These are phyloP conservation scores for Helogale parvula DNA, from an alignment of 2,113 vertebrate species.

Conservation along the genomic window DNA sequence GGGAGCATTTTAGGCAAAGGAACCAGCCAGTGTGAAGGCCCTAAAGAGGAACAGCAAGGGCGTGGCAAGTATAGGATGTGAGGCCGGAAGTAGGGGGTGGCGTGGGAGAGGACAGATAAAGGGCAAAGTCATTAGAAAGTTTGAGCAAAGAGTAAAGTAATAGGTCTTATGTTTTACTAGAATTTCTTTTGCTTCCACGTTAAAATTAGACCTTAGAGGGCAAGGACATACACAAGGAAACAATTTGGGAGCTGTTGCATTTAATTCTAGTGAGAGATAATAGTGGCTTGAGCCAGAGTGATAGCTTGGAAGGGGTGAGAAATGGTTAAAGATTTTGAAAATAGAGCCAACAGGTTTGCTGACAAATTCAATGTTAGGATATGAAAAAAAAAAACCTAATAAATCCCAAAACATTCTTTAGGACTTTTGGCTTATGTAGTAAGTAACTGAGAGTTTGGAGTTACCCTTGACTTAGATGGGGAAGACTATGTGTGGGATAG, in stretches of 20 bases:
- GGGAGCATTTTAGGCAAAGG: not conserved
- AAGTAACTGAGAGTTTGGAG: not conserved
- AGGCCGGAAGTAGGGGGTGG: not conserved
- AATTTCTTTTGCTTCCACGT: not conserved
- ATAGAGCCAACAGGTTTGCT: not conserved
- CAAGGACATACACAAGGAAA: not conserved
- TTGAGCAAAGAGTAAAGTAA: not conserved
- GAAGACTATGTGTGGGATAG: not conserved
- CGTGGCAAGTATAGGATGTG: not conserved
- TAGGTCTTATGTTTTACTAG: not conserved
- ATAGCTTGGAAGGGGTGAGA: not conserved
- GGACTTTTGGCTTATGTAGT: not conserved
- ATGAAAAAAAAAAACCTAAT: not conserved
- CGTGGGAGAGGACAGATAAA: not conserved
- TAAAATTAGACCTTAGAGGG: not conserved
- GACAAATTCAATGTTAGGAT: not conserved
- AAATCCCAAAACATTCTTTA: not conserved
- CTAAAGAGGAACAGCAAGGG: not conserved
- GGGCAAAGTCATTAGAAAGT: not conserved
- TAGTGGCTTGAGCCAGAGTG: not conserved
- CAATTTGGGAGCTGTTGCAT: not conserved
- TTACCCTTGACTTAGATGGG: not conserved
- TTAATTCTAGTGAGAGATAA: not conserved
- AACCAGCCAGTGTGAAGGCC: not conserved
- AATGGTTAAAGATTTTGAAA: not conserved